Evolutionary conservation across 2,113 vertebrate species (phyloP).

Genomic region (Eulacestoma nigropectus): DNA sequence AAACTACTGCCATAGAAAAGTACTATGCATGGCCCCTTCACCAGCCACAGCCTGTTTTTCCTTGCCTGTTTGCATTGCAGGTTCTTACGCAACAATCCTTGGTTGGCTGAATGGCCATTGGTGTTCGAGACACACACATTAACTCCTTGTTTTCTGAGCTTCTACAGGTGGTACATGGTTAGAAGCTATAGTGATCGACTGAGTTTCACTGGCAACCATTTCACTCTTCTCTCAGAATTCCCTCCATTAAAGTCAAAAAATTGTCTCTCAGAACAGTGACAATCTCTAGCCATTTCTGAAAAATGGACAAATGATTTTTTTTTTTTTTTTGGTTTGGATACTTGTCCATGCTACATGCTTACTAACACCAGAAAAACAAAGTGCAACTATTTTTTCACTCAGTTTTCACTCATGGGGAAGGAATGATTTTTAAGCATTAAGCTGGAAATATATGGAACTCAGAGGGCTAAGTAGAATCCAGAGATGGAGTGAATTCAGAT

Average conservation of each 20-base stretch:
- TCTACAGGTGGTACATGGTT: background rate
- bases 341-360: fast-evolving
- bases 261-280: background rate
- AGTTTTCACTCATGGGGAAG: background rate
- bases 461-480: background rate
- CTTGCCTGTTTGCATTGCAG: background rate
- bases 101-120: background rate
- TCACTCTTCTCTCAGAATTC: background rate
- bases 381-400: background rate
- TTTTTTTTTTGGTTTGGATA: background rate
- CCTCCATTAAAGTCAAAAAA: background rate
- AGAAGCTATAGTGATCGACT: background rate
- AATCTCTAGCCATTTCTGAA: background rate
- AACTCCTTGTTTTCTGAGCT: background rate
- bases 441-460: background rate
- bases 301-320: background rate
- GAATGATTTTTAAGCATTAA: background rate
- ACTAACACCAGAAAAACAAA: background rate
- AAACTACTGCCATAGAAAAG: background rate
- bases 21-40: background rate
- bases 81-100: no score
- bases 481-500: background rate
- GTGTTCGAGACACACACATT: background rate
- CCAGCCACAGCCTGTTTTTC: background rate
- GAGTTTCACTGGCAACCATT: background rate